phyloP scores from a whole-genome alignment of 2,797 vertebrate genomes.

The Phoebastria nigripes region DNA sequence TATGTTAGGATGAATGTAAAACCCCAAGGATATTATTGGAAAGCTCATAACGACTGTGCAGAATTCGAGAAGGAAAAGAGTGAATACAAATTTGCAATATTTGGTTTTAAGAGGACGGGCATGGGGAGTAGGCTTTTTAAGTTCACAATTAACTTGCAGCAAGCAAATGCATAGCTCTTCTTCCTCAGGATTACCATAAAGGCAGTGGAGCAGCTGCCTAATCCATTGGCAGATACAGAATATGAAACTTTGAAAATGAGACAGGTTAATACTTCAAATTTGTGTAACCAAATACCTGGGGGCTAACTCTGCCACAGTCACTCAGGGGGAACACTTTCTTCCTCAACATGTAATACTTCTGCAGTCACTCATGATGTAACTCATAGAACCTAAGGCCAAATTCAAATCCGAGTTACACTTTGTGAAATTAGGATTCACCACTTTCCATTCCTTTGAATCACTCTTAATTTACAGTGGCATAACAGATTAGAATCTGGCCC shows the following conservation, averaged over 20 bases:
- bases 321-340: not conserved
- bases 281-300: not conserved
- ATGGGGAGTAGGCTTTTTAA: slow-evolving; percentile 20
- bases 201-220: slow-evolving; percentile 14
- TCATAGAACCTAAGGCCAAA: not conserved
- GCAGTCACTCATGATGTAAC: not conserved
- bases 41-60: not conserved
- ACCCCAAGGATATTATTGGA: slow-evolving; percentile 25
- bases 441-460: not conserved
- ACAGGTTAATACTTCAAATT: not conserved
- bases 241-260: not conserved
- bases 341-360: not conserved
- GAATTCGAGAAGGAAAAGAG: not conserved
- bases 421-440: not conserved
- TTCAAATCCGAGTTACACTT: not conserved
- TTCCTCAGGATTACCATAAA: slow-evolving; percentile 4
- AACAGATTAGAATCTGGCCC: not conserved
- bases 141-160: slow-evolving; percentile 1
- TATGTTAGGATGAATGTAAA: slow-evolving; percentile 65
- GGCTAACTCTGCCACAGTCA: not conserved
- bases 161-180: not conserved
- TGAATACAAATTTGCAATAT: slow-evolving; percentile 38
- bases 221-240: not conserved
- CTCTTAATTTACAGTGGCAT: not conserved
- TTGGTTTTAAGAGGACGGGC: slow-evolving; percentile 26